Percentiles rank a stretch among this genome's conserved stretches.
Conservation (phyloP, 1,140 invertebrate species). For the Zaprionus tsacasi region DNA sequence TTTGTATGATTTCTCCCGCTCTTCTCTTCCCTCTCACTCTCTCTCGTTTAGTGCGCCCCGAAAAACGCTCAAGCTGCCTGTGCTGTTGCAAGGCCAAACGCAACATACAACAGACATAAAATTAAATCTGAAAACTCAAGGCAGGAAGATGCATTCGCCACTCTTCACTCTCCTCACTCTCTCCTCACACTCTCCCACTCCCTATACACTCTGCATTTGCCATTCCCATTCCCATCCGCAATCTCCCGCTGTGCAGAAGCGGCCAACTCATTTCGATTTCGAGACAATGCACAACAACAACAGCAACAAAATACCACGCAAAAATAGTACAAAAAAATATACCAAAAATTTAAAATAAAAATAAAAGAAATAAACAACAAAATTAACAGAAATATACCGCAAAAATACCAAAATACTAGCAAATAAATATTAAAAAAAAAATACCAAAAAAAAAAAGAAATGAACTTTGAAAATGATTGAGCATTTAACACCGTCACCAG, state of each 20-base stretch:
- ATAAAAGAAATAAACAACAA: no score
- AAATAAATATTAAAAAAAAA: conserved; percentile 11
- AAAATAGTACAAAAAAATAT: conserved; percentile 9
- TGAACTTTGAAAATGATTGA: conserved; percentile 61
- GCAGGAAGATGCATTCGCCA: conserved; percentile 60
- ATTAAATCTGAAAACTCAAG: conserved; percentile 68
- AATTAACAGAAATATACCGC: no score
- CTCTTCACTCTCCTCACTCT: conserved; percentile 5
- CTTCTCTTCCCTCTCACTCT: conserved; percentile 9
- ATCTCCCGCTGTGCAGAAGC: conserved; percentile 63
- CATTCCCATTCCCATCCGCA: conserved; percentile 10
- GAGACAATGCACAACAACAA: conserved; percentile 46
- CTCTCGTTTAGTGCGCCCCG: conserved; percentile 58
- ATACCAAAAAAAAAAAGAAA: neutral
- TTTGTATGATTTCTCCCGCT: conserved; percentile 70
- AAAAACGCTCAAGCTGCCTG: conserved; percentile 42
- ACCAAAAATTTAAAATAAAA: neutral
- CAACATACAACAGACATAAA: conserved; percentile 72
- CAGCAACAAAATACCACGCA: neutral
- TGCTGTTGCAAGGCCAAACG: conserved; percentile 57
- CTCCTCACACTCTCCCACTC: conserved; percentile 12
- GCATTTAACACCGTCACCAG: conserved; percentile 71
- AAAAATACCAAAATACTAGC: neutral
- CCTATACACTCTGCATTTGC: conserved; percentile 38
- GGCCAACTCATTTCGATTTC: conserved; percentile 43